A percentile compares a stretch with the other conserved stretches of the same genome.
Evolutionary conservation across 2,113 vertebrate genomes (phyloP).

Genomic region (Bos javanicus): DNA sequence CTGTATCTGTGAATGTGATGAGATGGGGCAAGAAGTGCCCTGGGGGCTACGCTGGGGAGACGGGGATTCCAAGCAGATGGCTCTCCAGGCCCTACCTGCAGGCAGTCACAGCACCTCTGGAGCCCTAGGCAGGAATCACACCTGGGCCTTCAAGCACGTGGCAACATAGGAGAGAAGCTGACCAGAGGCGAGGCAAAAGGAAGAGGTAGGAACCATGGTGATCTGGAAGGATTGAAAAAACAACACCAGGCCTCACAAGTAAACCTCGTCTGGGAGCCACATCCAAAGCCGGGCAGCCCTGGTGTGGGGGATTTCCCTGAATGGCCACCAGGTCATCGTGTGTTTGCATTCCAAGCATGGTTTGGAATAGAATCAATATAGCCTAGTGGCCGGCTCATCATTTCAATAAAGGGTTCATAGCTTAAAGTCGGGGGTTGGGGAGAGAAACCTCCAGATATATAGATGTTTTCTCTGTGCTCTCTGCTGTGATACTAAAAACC

Average conservation of each 20-base stretch:
- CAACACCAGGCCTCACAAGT: slow-evolving; percentile 4
- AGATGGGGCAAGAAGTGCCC: background rate
- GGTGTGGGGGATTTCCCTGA: background rate
- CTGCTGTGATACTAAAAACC: background rate
- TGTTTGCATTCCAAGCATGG: background rate
- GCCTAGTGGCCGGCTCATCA: background rate
- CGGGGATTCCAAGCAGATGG: background rate
- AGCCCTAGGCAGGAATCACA: background rate
- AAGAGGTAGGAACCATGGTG: background rate
- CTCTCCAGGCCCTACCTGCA: background rate
- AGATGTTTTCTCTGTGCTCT: background rate
- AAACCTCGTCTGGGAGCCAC: background rate
- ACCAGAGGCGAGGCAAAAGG: background rate
- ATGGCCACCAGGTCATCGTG: background rate
- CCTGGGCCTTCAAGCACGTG: background rate
- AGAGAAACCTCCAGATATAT: background rate
- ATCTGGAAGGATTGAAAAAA: background rate
- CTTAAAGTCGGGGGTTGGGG: background rate
- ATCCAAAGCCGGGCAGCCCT: background rate
- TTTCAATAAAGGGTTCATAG: background rate
- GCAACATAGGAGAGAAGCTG: background rate
- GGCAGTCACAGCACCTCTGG: background rate
- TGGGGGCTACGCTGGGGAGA: background rate
- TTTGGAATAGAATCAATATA: background rate
- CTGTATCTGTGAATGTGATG: background rate